Conservation (phyloP, 53 echinoderm and acorn worm genomes). For the Crossaster papposus region DNA sequence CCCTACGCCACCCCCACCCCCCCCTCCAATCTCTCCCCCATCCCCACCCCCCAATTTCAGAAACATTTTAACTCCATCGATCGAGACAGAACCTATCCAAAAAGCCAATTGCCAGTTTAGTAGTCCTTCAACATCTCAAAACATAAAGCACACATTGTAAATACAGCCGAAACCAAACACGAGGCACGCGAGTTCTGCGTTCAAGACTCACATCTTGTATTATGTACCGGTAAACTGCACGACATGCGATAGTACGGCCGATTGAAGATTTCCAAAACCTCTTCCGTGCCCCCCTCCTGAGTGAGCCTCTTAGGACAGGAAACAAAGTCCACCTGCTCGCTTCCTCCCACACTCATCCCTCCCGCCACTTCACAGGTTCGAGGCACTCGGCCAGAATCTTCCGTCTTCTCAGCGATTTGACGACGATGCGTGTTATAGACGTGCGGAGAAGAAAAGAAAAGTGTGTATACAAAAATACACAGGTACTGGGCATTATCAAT, state of each 20-base stretch:
- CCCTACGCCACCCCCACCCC: too few species aligned
- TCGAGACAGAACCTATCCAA: not conserved
- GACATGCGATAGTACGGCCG: not conserved
- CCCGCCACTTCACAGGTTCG: constrained; percentile 7
- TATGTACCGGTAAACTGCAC: too few species aligned
- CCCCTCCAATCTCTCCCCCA: too few species aligned
- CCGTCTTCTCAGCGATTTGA: not conserved
- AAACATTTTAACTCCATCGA: not conserved
- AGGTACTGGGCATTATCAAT: not conserved
- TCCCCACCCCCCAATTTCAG: too few species aligned
- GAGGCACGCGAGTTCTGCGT: not conserved
- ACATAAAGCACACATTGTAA: not conserved
- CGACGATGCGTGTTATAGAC: not conserved
- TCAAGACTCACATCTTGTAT: not conserved
- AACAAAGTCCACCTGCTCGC: not conserved
- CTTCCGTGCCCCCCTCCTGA: not conserved
- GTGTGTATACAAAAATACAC: not conserved
- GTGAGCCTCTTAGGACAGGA: constrained; percentile 9
- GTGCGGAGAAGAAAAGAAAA: not conserved
- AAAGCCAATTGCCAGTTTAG: not conserved
- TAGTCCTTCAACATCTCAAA: not conserved
- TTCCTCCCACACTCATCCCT: not conserved
- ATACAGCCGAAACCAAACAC: not conserved
- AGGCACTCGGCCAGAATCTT: not conserved
- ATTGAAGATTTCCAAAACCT: not conserved